Conservation (phyloP, 2,888 invertebrate genomes). For the Dolichopus griseipennis region DNA sequence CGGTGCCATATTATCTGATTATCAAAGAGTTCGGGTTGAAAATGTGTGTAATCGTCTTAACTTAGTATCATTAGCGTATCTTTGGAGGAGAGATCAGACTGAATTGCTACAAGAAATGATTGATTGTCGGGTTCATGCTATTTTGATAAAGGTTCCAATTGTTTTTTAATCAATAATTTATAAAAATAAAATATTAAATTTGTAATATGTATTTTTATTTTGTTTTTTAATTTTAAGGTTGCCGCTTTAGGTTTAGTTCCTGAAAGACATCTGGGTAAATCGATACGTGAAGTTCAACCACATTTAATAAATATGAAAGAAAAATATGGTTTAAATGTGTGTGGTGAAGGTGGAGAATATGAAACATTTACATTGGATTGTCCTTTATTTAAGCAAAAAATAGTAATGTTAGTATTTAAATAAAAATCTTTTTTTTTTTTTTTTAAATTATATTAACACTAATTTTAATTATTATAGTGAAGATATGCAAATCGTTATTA, state of each 20-base stretch:
- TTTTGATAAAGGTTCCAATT: constrained; percentile 80
- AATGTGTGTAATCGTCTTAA: constrained; percentile 93
- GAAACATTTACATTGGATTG: constrained; percentile 97
- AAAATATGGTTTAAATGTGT: constrained; percentile 89
- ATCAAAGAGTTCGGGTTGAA: constrained; percentile 95
- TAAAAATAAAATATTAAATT: background rate
- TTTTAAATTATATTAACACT: background rate
- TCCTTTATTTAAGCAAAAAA: constrained; percentile 83
- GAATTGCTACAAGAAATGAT: constrained; percentile 96
- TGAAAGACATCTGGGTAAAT: constrained; percentile 75
- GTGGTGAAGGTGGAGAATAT: constrained; percentile 99
- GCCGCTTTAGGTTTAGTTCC: constrained; percentile 89
- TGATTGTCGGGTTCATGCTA: constrained; percentile 79
- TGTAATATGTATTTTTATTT: background rate
- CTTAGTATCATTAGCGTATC: constrained; percentile 79
- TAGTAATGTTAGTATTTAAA: constrained; percentile 69
- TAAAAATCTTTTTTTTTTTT: constrained; percentile 5
- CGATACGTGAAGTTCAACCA: constrained; percentile 73
- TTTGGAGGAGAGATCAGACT: constrained; percentile 94
- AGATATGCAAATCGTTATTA: constrained; percentile 76
- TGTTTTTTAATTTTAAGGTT: constrained; percentile 36
- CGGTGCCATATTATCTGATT: constrained; percentile 96
- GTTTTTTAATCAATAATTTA: background rate
- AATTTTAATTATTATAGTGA: constrained; percentile 51
- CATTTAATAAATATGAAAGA: constrained; percentile 82